Evolutionary conservation across 92 coral and sea anemone genomes (phyloP), one percentile per base, ranked within the genome.

Genomic region (Virgularia gustaviana): DNA sequence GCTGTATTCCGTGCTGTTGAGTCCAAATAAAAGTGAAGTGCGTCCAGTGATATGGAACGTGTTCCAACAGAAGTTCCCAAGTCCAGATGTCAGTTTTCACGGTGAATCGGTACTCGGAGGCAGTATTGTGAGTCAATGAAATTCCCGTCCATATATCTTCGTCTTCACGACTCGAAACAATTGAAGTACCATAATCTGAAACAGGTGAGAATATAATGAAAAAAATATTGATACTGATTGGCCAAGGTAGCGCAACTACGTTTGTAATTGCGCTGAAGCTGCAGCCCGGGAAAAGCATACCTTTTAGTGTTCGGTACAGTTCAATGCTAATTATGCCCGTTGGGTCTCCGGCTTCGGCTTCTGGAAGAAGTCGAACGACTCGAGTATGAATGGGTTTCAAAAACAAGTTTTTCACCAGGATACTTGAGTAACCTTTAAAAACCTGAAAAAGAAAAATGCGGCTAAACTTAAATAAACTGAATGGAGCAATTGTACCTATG

Each of bases 351-450:
- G n/a, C n/a, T n/a, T n/a, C n/a, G 23, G 0, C 0, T 11, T 41
- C 36, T 1, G 89, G 89, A 43, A 75, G 74, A 4, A 85, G 44
- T 36, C 89, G 66, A 6, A 85, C 86, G 10, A 74, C 80, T 3
- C 82, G 63, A 23, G 82, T 72, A 16, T 54, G 65, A 56, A 85
- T 80, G 6, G 89, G 71, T 2, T 81, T 57, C 35, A 56, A 16
- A 45, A 78, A 85, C 12, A 80, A 0, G 63, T 85, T 80, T 66
- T 74, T 78, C 52, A 81, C 74, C 2, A 70, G 39, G 29, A 78
- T 42, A 63, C 9, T 1, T 0, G 81, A 56, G 70, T 79, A 65
- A 30, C 83, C 92, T 25, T 38, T 23, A 27, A 76, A 77, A 13
- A 36, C 52, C 83, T 84, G 6, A 49, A 66, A 25, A 41, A n/a